These are phyloP conservation scores for Ceratitis capitata DNA, from an alignment of 1,140 invertebrate species.

Conservation along the genomic window DNA sequence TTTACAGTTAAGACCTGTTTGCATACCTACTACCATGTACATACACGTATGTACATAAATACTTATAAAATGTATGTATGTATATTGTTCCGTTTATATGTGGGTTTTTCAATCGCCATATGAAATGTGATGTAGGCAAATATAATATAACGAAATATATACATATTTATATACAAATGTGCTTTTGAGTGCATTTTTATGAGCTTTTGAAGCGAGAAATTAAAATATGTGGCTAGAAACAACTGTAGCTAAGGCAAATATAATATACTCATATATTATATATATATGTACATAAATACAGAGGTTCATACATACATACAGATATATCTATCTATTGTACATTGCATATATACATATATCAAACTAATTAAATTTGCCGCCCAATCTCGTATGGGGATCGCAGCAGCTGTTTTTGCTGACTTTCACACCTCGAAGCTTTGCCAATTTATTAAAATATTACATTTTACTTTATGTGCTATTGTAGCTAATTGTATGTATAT, in stretches of 20 bases:
- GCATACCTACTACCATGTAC: neutral
- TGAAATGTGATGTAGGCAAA: neutral
- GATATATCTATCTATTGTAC: neutral
- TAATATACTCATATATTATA: neutral
- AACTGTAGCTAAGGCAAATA: neutral
- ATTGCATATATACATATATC: no score
- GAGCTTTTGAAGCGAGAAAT: neutral
- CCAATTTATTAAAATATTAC: no score
- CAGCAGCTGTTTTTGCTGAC: neutral
- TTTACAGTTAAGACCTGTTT: slow-evolving; percentile 33
- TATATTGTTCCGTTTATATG: neutral
- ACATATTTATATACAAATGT: neutral
- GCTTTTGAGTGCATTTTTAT: neutral
- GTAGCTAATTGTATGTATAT: no score
- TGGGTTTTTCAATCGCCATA: neutral
- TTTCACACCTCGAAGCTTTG: neutral
- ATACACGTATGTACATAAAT: no score
- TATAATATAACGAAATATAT: neutral
- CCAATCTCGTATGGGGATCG: neutral
- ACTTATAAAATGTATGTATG: neutral
- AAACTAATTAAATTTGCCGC: no score
- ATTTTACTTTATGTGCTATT: no score
- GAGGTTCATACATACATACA: neutral
- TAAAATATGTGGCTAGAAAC: neutral
- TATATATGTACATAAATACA: neutral